Base-by-base conservation (phyloP, 2,797 vertebrate species). In the Selene dorsalis region DNA sequence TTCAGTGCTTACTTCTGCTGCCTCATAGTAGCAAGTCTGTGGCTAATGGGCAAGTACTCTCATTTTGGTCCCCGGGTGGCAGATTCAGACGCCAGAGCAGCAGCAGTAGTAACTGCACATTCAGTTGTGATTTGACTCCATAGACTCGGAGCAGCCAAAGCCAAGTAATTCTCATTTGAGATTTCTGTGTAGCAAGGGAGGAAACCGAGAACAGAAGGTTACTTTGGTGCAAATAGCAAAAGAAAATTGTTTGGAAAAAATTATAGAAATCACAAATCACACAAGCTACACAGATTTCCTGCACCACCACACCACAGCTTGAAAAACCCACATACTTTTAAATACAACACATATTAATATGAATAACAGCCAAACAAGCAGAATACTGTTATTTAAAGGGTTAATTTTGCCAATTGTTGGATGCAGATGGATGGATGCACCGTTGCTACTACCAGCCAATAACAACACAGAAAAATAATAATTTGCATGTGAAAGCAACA, bases 51-150 rank as follows among this genome's bases (percentile, higher is more conserved):
- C 57, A 24, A 67, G 39, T 38, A 16, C 24, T 66, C 30, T 43
- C 58, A 52, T 71, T 81, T 78, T 20, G 47, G 13, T 32, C 53
- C 69, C 47, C 4, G 14, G 47, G 70, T 71, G 39, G 61, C 52
- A 48, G 57, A 58, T 63, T 67, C 59, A 57, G 48, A 68, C 50
- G 60, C 14, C 32, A 14, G 9, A 43, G 52, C 61, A 24, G 56
- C 55, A 55, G 59, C 35, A 38, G 39, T 63, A 41, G 39, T 63
- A 41, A 70, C 65, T 73, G 56, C 56, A 62, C 60, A 66, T 52
- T 60, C 39, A 65, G 20, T 52, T 69, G 73, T 41, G 64, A 52
- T 52, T 35, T 69, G 9, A 73, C 63, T 43, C 7, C 2, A 6
- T 2, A 39, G 70, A 70, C 47, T 68, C 35, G 24, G 30, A 56